Percentiles rank a stretch among this genome's conserved stretches.
These are phyloP conservation scores for Clistopyga incitator DNA, from an alignment of 2,888 invertebrate genomes.

Conservation along the genomic window DNA sequence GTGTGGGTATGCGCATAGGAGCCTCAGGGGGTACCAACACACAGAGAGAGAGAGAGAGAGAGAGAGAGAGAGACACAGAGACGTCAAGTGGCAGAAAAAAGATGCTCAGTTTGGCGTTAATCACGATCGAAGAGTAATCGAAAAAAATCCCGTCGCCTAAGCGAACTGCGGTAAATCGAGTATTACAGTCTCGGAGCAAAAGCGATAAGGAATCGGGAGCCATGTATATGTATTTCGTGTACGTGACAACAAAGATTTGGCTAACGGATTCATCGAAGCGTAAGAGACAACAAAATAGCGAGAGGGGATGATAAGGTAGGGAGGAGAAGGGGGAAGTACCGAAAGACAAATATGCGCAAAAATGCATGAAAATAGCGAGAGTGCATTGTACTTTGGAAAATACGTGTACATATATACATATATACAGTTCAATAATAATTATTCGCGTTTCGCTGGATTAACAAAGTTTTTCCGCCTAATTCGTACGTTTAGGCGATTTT, in stretches of 20 bases:
- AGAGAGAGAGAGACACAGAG: too few species aligned
- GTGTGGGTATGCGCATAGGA: background rate
- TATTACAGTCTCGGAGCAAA: constrained; percentile 31
- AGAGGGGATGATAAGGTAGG: constrained; percentile 16
- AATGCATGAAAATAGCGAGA: constrained; percentile 46
- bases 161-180: constrained; percentile 66
- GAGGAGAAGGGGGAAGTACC: background rate
- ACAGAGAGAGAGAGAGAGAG: too few species aligned
- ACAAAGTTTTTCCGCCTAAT: constrained; percentile 16
- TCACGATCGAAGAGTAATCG: constrained; percentile 34
- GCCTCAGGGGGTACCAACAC: background rate
- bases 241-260: constrained; percentile 22
- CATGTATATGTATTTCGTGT: background rate
- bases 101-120: too few species aligned
- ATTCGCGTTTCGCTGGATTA: too few species aligned
- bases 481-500: constrained; percentile 31
- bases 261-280: constrained; percentile 29
- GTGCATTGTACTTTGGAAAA: constrained; percentile 69
- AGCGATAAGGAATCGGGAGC: constrained; percentile 16
- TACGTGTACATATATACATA: too few species aligned
- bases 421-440: too few species aligned
- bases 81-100: background rate
- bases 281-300: constrained; percentile 41
- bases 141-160: constrained; percentile 71
- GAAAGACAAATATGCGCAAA: constrained; percentile 12